Evolutionary conservation across 2,888 invertebrate species (phyloP).

Genomic region (Trichopria drosophilae): DNA sequence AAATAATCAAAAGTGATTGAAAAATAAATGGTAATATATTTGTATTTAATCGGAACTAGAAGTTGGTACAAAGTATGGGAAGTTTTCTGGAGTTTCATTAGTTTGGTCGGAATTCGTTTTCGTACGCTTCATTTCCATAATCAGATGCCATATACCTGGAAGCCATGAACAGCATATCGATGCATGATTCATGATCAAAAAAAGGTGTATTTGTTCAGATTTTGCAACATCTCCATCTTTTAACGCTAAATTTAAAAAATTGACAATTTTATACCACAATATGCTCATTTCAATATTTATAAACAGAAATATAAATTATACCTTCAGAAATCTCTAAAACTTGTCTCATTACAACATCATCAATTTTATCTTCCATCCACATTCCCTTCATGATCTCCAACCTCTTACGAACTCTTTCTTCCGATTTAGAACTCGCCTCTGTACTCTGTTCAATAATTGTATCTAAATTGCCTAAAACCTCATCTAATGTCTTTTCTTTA

Average conservation of each 20-base stretch:
- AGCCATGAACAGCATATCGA: conserved; percentile 66
- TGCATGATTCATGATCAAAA: conserved; percentile 66
- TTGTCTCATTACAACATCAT: conserved; percentile 58
- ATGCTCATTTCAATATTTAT: neutral
- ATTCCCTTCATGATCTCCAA: conserved; percentile 63
- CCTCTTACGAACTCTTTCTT: conserved; percentile 62
- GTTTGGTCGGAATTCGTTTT: too few species aligned
- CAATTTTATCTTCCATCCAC: conserved; percentile 65
- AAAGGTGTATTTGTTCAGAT: conserved; percentile 65
- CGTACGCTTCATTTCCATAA: conserved; percentile 53
- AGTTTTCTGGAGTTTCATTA: too few species aligned
- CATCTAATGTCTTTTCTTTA: conserved; percentile 40
- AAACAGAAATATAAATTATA: conserved; percentile 41
- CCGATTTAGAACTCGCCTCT: conserved; percentile 39
- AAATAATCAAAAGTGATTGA: conserved; percentile 1
- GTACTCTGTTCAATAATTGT: conserved; percentile 38
- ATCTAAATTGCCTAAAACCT: conserved; percentile 42
- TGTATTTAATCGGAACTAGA: neutral
- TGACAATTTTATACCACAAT: neutral
- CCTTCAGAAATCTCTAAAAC: conserved; percentile 64
- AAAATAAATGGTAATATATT: neutral
- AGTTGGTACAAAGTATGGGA: too few species aligned
- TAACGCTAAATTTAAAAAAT: conserved; percentile 59
- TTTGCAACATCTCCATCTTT: conserved; percentile 58
- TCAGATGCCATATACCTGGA: conserved; percentile 66